These are phyloP conservation scores for Alouatta caraya DNA, from an alignment of 2,797 vertebrate species.

Conservation along the genomic window DNA sequence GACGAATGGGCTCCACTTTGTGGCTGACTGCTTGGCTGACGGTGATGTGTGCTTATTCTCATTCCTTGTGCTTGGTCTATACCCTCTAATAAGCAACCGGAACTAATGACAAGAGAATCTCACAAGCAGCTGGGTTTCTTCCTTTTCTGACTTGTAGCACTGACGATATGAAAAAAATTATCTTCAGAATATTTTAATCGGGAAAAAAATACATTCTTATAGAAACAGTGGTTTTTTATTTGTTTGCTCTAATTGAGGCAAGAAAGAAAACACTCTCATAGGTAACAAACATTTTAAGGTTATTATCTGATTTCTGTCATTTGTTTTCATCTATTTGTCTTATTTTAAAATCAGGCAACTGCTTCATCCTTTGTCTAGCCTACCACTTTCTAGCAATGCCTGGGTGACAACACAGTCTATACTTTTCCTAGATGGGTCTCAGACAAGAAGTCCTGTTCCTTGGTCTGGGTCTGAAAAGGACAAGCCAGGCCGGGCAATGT, in stretches of 20 bases:
- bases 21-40: background rate
- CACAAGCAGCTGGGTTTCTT: background rate
- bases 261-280: background rate
- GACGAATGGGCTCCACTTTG: background rate
- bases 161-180: background rate
- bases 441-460: background rate
- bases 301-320: background rate
- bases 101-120: background rate
- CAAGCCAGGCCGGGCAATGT: background rate
- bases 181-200: conserved; percentile 1
- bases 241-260: background rate
- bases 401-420: background rate
- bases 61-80: background rate
- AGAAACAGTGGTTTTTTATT: background rate
- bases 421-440: background rate
- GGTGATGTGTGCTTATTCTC: background rate
- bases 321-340: background rate
- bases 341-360: background rate
- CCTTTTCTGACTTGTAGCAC: background rate
- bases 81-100: background rate
- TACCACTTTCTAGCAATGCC: background rate
- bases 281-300: background rate
- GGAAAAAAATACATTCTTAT: background rate
- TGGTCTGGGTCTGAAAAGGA: background rate
- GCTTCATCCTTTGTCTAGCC: background rate